These are phyloP conservation scores for Tipula helvola DNA, from an alignment of 2,888 invertebrate genomes.

Conservation along the genomic window DNA sequence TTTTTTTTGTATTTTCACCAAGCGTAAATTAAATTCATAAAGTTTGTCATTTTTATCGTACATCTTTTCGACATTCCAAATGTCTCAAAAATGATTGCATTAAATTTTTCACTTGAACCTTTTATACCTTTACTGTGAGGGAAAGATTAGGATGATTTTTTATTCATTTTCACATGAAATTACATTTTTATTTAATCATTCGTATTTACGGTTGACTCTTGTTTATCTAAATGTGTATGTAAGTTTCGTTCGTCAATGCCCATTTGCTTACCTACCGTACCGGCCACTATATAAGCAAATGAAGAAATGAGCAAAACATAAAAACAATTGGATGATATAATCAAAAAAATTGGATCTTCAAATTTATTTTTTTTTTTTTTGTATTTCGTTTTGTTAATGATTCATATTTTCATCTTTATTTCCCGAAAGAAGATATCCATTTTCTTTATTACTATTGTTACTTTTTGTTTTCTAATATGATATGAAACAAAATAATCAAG, in stretches of 20 bases:
- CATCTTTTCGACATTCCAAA: background rate
- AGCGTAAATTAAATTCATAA: background rate
- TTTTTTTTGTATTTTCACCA: background rate
- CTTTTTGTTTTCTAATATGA: background rate
- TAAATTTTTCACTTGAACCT: background rate
- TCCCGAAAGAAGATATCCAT: background rate
- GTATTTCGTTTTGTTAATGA: background rate
- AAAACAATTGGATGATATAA: background rate
- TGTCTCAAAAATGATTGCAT: background rate
- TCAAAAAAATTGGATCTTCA: background rate
- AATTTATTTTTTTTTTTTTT: background rate
- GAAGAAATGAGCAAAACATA: too few relatives aligned
- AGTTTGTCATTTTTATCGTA: background rate
- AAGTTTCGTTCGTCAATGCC: background rate
- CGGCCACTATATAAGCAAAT: background rate
- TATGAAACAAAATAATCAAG: background rate
- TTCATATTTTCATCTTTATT: background rate
- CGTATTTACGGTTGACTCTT: background rate
- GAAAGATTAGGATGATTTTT: background rate
- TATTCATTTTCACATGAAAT: background rate
- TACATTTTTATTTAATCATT: background rate
- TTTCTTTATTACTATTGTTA: background rate
- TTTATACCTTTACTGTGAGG: background rate
- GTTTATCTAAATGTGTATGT: background rate
- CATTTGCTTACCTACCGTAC: background rate